Base-by-base conservation (phyloP, 2,113 vertebrate species). In the Strix uralensis region DNA sequence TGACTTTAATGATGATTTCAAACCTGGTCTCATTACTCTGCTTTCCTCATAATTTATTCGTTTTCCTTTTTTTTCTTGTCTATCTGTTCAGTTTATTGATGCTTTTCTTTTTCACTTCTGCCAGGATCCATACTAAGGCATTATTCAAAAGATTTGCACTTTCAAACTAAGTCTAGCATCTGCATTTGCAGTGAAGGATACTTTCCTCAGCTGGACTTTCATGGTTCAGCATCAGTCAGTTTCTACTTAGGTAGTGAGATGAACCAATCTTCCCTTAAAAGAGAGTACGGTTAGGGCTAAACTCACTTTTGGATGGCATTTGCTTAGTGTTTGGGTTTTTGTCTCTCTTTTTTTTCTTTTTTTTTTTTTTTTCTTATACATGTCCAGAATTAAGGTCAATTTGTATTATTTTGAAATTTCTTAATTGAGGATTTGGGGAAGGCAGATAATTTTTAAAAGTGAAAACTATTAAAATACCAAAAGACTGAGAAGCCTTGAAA, bases 31-130 rank as follows among this genome's bases (percentile, higher is more conserved):
- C 20, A 27, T 52, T 77, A 63, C 10, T 58, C 26, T 66, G 12
- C 16, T 90, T 77, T 55, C 25, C 12, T 86, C 4, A 38, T 26
- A 49, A 46, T 49, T n/a, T 59, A 4, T 57, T 72, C 54, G 1
- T 11, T n/a, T 49, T 22, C 1, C 5, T 7, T 49, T 8, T 8
- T 6, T 32, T 59, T 3, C 6, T 47, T 3, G 9, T 63, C 23
- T 3, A 11, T 58, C 25, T 78, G 7, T 47, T 83, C 49, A 55
- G 36, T 78, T 78, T 78, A 32, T 78, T 83, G 11, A 18, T 54
- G 23, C 1, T 15, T n/a, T 15, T 12, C 49, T 23, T 11, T 5
- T 14, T 10, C 3, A 4, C 36, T 34, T 7, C 15, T 42, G 13
- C 14, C 67, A 69, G 26, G 15, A 63, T 4, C 5, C 11, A 11